Evolutionary conservation across 1,140 invertebrate genomes (phyloP).

Genomic region (Drosophila sechellia): DNA sequence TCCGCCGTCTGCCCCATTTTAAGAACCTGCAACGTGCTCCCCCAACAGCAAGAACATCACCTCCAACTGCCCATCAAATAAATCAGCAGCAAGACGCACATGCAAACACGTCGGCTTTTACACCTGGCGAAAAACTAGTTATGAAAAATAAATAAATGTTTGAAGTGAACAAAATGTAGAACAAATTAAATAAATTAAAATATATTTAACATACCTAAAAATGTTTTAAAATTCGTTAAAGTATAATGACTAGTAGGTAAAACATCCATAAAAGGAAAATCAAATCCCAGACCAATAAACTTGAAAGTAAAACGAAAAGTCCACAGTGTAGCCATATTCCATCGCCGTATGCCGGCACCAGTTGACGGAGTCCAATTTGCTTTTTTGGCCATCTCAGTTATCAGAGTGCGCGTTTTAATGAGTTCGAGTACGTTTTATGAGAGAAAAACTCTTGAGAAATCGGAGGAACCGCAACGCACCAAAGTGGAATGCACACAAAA

Average conservation of each 20-base stretch:
- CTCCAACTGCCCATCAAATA: slow-evolving; percentile 73
- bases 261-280: no score
- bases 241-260: no score
- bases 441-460: slow-evolving; percentile 71
- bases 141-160: no score
- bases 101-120: slow-evolving; percentile 65
- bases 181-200: no score
- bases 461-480: slow-evolving; percentile 57
- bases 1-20: slow-evolving; percentile 58
- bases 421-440: slow-evolving; percentile 83
- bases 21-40: slow-evolving; percentile 60
- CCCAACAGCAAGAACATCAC: slow-evolving; percentile 20
- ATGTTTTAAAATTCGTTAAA: no score
- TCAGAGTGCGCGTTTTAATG: slow-evolving; percentile 82
- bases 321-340: slow-evolving; percentile 5
- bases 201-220: no score
- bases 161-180: no score
- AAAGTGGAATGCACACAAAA: slow-evolving; percentile 83
- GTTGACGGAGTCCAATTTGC: slow-evolving; percentile 39
- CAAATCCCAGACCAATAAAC: no score
- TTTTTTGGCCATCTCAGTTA: slow-evolving; percentile 73
- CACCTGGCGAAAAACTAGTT: neutral
- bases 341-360: slow-evolving; percentile 22
- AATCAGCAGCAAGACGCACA: slow-evolving; percentile 70
- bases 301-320: neutral